Evolutionary conservation across 2,113 vertebrate genomes (phyloP).

Genomic region (Marcusenius ussheri): DNA sequence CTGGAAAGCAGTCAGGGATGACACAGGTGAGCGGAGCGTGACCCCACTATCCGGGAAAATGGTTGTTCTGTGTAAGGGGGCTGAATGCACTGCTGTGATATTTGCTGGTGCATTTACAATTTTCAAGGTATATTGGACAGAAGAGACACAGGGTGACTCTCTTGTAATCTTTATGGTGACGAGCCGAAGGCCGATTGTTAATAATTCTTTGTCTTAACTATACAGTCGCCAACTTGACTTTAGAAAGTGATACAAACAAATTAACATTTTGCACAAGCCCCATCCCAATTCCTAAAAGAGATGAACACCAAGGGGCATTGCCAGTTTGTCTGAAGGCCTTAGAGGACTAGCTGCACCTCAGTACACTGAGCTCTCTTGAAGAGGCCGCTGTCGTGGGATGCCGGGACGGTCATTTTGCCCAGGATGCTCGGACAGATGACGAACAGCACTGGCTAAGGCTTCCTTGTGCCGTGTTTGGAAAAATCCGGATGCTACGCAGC

Average conservation of each 20-base stretch:
- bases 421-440: not conserved
- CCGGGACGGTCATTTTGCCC: not conserved
- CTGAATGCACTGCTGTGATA: not conserved
- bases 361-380: not conserved
- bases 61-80: not conserved
- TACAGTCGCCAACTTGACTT: not conserved
- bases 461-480: not conserved
- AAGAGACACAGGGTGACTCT: not conserved
- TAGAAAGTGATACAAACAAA: not conserved
- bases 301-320: not conserved
- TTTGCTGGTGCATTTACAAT: not conserved
- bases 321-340: not conserved
- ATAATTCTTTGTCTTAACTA: not conserved
- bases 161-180: not conserved
- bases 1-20: conserved; percentile 2
- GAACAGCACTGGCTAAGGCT: not conserved
- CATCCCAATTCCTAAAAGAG: not conserved
- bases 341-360: not conserved
- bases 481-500: not conserved
- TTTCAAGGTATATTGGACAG: not conserved
- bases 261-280: not conserved
- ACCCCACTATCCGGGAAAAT: not conserved
- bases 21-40: not conserved
- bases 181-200: not conserved
- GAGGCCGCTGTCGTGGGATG: not conserved